A percentile compares a stretch with the other conserved stretches of the same genome.
Evolutionary conservation across 2,888 invertebrate genomes (phyloP).

Genomic region (Coelinius sp.): DNA sequence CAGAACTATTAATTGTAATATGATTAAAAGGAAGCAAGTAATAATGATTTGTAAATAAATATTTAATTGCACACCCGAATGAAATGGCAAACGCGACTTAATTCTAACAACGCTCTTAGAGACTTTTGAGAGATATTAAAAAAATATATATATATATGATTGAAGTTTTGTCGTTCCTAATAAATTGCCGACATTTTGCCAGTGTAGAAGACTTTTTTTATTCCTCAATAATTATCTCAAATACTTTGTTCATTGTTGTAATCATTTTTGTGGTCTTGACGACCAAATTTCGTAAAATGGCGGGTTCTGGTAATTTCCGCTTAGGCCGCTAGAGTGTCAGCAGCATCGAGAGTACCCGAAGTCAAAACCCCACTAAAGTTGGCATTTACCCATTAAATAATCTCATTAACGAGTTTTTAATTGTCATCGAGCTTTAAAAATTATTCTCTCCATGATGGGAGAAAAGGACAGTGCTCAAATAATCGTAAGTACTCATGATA

Average conservation of each 20-base stretch:
- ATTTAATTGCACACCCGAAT: constrained; percentile 63
- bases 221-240: constrained; percentile 23
- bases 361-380: background rate
- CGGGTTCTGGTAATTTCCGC: background rate
- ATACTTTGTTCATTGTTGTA: background rate
- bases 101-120: constrained; percentile 56
- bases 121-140: constrained; percentile 42
- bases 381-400: background rate
- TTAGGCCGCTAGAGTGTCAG: no score
- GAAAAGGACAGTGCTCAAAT: constrained; percentile 58
- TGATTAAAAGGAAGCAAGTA: constrained; percentile 60
- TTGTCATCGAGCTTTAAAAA: constrained; percentile 49
- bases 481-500: constrained; percentile 56
- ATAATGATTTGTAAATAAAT: constrained; percentile 69
- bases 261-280: background rate
- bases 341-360: background rate
- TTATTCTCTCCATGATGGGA: constrained; percentile 53
- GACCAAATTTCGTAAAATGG: no score
- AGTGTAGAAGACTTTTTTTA: constrained; percentile 43
- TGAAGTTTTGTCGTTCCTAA: constrained; percentile 60
- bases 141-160: constrained; percentile 46
- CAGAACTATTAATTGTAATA: constrained; percentile 69
- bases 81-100: constrained; percentile 67
- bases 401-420: background rate
- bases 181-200: constrained; percentile 64